These are phyloP conservation scores for Trilocha varians DNA, from an alignment of 2,888 invertebrate species.

Conservation along the genomic window DNA sequence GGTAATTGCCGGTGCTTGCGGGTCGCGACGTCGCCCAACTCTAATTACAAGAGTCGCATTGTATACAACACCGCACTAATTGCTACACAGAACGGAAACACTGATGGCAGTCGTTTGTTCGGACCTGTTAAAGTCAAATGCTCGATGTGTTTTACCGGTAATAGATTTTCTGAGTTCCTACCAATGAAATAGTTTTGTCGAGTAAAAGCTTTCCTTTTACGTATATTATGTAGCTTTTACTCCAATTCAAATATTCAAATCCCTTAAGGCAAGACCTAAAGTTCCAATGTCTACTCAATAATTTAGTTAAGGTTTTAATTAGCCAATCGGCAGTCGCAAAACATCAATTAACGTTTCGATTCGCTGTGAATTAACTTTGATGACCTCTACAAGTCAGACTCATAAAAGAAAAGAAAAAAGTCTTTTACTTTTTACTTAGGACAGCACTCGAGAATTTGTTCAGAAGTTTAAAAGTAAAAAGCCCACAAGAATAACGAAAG, in stretches of 20 bases:
- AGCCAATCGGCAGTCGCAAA: not conserved
- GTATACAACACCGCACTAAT: constrained; percentile 33
- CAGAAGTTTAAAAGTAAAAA: constrained; percentile 41
- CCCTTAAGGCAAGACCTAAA: constrained; percentile 21
- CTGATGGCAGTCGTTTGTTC: constrained; percentile 31
- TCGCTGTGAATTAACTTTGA: not conserved
- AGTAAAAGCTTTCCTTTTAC: no score
- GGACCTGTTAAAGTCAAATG: constrained; percentile 13
- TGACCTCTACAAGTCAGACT: constrained; percentile 15
- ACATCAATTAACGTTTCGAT: not conserved
- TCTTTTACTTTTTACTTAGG: constrained; percentile 31
- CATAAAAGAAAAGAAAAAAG: constrained; percentile 1
- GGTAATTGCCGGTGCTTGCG: constrained; percentile 19
- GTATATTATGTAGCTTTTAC: not conserved
- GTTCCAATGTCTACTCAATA: constrained; percentile 16
- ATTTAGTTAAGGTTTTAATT: not conserved
- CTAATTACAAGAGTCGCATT: constrained; percentile 33
- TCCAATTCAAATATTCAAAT: constrained; percentile 16
- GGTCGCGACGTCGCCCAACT: constrained; percentile 17
- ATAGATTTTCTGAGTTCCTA: no score
- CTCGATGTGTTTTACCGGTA: constrained; percentile 16
- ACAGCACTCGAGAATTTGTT: constrained; percentile 36
- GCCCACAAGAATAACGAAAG: constrained; percentile 41
- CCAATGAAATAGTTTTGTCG: no score
- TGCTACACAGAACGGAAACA: constrained; percentile 21